These are phyloP conservation scores for Gallirallus australis DNA, from an alignment of 2,797 vertebrate species.

Conservation along the genomic window DNA sequence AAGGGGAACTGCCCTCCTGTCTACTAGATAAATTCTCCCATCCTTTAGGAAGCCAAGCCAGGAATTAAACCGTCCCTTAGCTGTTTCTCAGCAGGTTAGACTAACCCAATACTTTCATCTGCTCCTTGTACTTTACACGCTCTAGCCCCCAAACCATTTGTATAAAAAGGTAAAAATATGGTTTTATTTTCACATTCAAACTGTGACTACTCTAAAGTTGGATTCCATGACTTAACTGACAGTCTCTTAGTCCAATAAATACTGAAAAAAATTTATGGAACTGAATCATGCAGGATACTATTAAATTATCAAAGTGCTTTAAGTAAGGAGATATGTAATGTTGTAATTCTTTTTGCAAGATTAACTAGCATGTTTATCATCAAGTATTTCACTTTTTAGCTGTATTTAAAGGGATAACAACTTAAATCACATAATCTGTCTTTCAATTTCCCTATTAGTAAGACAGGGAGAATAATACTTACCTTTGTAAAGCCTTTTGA, in stretches of 20 bases:
- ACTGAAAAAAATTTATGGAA: not conserved
- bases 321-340: not conserved
- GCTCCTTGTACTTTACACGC: not conserved
- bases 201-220: not conserved
- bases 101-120: not conserved
- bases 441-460: not conserved
- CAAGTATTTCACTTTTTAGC: not conserved
- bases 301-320: no score
- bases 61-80: not conserved
- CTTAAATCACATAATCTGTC: not conserved
- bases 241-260: not conserved
- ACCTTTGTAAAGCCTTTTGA: conserved; percentile 59
- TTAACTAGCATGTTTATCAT: not conserved
- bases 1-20: not conserved
- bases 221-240: not conserved
- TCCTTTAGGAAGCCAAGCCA: not conserved
- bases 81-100: rapidly evolving
- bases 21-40: not conserved
- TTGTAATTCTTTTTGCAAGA: not conserved
- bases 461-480: conserved; percentile 44
- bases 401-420: not conserved
- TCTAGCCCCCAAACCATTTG: not conserved
- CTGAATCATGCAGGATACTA: not conserved
- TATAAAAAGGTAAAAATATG: not conserved
- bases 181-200: not conserved